Conservation (phyloP, 2,888 invertebrate genomes). For the Sturmia bella region DNA sequence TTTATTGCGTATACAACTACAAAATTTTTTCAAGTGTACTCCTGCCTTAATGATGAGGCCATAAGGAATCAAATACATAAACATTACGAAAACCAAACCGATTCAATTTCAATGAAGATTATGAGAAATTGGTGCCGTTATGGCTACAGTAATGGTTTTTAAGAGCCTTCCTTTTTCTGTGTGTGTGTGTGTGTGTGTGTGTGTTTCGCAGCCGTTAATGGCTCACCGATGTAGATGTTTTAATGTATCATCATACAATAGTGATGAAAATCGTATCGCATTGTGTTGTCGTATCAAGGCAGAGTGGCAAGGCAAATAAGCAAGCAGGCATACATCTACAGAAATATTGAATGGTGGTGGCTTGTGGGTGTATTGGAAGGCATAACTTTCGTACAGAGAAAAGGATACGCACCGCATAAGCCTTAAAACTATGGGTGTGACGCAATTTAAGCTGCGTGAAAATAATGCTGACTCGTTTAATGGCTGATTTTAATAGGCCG, state of each 20-base stretch:
- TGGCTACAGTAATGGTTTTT: conserved; percentile 66
- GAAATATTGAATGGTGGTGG: conserved; percentile 44
- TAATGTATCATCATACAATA: conserved; percentile 64
- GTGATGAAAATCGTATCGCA: conserved; percentile 59
- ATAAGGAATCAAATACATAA: conserved; percentile 59
- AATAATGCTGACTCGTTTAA: conserved; percentile 70
- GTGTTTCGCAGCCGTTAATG: conserved; percentile 64
- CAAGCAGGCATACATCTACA: background rate
- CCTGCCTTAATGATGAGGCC: conserved; percentile 35
- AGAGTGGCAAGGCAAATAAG: background rate
- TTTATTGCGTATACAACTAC: background rate
- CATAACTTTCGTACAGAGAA: background rate
- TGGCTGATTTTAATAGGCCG: conserved; percentile 72
- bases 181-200: too few relatives aligned
- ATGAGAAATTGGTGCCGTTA: conserved; percentile 69
- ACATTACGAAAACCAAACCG: conserved; percentile 66
- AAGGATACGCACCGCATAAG: conserved; percentile 49
- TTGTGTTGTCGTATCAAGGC: background rate
- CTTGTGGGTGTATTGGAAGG: conserved; percentile 46
- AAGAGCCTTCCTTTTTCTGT: conserved; percentile 62
- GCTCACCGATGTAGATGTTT: conserved; percentile 62
- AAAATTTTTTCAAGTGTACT: conserved; percentile 28
- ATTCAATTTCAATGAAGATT: conserved; percentile 70
- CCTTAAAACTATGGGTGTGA: conserved; percentile 69
- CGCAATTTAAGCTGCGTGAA: conserved; percentile 69